Base-by-base conservation (phyloP, 2,797 vertebrate species). In the Micrastur ruficollis region DNA sequence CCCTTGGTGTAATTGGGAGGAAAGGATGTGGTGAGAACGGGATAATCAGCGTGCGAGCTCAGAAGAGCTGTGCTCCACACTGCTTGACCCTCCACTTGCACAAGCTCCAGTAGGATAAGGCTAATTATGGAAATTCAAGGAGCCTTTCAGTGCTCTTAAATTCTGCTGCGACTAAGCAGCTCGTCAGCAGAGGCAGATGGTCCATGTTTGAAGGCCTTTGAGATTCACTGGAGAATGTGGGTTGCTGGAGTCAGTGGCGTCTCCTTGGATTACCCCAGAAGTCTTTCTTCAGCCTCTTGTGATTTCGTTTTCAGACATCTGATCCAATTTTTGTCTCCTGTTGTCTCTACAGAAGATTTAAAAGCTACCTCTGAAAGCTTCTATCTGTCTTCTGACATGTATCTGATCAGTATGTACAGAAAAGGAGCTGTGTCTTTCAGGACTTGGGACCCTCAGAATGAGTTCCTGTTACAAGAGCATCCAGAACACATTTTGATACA, bases 281-380 rank as follows among this genome's bases (percentile, higher is more conserved):
- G 25, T 65, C 38, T 90, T 96, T 79, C 46, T 78, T 94, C 72
- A 85, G 19, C 29, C 6, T 62, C 53, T 71, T 81, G 29, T 61
- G 21, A 65, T 74, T 67, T 93, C 67, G 8, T 65, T 86, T 78
- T 47, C 34, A 81, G 52, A 50, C 2, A 36, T 49, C 17, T 5
- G 12, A 63, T 55, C 14, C n/a, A 80, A 8, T 26, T 70, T 88
- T 92, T 85, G 11, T 49, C 50, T 90, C 13, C 50, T 84, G 6
- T 76, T 82, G 52, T 8, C 31, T 81, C 5, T 14, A 49, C 4
- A 34, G 56, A 81, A 50, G 50, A 73, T 62, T 62, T 84, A 58
- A 84, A 79, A 4, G 2, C 15, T 49, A 7, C 14, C 72, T 84
- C 76, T 80, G 19, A 76, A 81, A 89, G 9, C 16, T 83, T 71